phyloP scores from a whole-genome alignment of 1,140 invertebrate species.

The Calephelis virginiensis region DNA sequence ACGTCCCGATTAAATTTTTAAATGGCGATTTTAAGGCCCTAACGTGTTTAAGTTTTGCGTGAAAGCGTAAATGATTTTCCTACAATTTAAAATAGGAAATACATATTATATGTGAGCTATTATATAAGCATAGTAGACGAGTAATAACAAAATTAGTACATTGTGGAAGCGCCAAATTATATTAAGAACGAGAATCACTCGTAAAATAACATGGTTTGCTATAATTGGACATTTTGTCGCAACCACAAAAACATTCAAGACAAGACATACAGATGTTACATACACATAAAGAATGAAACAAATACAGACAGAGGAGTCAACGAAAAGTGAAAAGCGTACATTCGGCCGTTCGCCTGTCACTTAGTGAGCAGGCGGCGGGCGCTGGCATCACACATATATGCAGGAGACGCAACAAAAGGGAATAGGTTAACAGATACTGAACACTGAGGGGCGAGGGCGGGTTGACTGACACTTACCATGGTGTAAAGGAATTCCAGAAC shows the following conservation, averaged over 20 bases:
- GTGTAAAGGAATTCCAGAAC: conserved; percentile 98
- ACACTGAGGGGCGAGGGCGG: conserved; percentile 78
- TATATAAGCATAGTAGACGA: conserved; percentile 78
- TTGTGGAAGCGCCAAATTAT: conserved; percentile 58
- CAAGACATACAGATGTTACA: conserved; percentile 80
- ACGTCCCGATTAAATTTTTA: conserved; percentile 49
- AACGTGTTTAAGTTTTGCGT: conserved; percentile 72
- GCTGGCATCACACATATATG: conserved; percentile 75
- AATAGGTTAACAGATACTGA: conserved; percentile 79
- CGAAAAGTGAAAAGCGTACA: conserved; percentile 72
- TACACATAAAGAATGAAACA: conserved; percentile 80
- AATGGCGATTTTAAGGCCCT: conserved; percentile 64
- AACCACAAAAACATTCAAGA: conserved; percentile 77
- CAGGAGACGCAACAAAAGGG: conserved; percentile 73
- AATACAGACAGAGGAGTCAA: conserved; percentile 77
- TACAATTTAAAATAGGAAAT: conserved; percentile 64
- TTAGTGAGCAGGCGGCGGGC: conserved; percentile 56
- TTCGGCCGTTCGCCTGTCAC: conserved; percentile 59
- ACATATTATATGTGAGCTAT: conserved; percentile 72
- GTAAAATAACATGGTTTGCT: conserved; percentile 3
- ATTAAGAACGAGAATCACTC: conserved; percentile 21
- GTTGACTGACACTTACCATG: conserved; percentile 93
- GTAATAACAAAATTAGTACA: conserved; percentile 74
- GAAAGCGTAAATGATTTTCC: conserved; percentile 79
- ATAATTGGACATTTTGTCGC: conserved; percentile 50